Percentiles rank a stretch among this genome's conserved stretches.
Evolutionary conservation across 1,140 invertebrate genomes (phyloP).

Genomic region (Rhynchophorus ferrugineus): DNA sequence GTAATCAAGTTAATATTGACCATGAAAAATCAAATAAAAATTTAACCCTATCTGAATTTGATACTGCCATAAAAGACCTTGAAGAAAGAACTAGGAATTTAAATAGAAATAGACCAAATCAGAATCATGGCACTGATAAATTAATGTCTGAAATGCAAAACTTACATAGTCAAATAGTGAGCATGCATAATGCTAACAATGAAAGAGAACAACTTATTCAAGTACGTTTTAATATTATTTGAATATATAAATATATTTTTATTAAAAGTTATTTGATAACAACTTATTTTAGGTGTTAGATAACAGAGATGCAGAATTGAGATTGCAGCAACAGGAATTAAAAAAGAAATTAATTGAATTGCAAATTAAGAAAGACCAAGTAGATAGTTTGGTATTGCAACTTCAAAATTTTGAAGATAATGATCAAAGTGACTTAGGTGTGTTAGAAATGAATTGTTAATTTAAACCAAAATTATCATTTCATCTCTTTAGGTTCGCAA

Average conservation of each 20-base stretch:
- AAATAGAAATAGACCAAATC: slow-evolving; percentile 14
- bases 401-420: slow-evolving; percentile 35
- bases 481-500: slow-evolving; percentile 25
- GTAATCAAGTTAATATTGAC: slow-evolving; percentile 14
- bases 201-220: slow-evolving; percentile 34
- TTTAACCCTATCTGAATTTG: slow-evolving; percentile 21
- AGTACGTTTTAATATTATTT: background rate
- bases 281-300: slow-evolving; percentile 29
- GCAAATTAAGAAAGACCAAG: slow-evolving; percentile 39
- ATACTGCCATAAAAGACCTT: slow-evolving; percentile 28
- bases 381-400: slow-evolving; percentile 39
- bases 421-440: slow-evolving; percentile 34
- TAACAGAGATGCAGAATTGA: slow-evolving; percentile 36
- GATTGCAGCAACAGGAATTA: slow-evolving; percentile 35
- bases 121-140: slow-evolving; percentile 19
- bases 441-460: background rate
- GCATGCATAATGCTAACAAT: slow-evolving; percentile 32
- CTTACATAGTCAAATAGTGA: slow-evolving; percentile 34
- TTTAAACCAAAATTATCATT: slow-evolving; percentile 2
- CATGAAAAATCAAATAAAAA: slow-evolving; percentile 20
- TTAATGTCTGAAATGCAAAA: slow-evolving; percentile 28
- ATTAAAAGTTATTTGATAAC: background rate
- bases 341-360: slow-evolving; percentile 40
- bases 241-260: background rate
- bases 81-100: slow-evolving; percentile 29